phyloP scores from a whole-genome alignment of 2,113 vertebrate genomes.

The Ciconia boyciana region DNA sequence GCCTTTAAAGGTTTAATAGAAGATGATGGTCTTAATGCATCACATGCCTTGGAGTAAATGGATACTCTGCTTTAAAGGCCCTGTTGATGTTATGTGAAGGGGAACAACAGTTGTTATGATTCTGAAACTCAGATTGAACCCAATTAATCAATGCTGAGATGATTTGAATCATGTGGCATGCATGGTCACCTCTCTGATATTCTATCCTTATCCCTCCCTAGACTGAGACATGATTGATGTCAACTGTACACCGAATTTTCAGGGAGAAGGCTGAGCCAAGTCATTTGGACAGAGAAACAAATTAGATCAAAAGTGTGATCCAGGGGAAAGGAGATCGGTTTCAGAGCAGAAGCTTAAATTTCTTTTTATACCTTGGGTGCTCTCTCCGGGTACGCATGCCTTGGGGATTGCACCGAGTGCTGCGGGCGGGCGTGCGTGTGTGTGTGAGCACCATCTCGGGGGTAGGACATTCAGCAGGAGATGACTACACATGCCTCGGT shows the following conservation, averaged over 20 bases:
- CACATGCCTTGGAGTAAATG: slow-evolving; percentile 68
- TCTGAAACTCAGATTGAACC: slow-evolving; percentile 80
- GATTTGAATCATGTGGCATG: slow-evolving; percentile 82
- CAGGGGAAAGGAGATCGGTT: slow-evolving; percentile 78
- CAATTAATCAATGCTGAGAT: slow-evolving; percentile 83
- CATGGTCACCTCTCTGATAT: slow-evolving; percentile 83
- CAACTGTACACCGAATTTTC: slow-evolving; percentile 70
- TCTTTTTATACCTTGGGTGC: slow-evolving; percentile 34
- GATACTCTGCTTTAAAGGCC: slow-evolving; percentile 77
- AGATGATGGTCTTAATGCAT: slow-evolving; percentile 69
- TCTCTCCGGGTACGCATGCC: neutral
- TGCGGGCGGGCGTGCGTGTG: neutral
- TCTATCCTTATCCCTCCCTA: slow-evolving; percentile 71
- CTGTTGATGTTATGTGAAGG: slow-evolving; percentile 72
- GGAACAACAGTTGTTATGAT: slow-evolving; percentile 81
- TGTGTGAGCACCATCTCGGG: neutral
- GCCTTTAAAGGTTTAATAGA: slow-evolving; percentile 73
- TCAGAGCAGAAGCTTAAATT: slow-evolving; percentile 80
- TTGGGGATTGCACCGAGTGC: neutral
- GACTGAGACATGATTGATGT: slow-evolving; percentile 78
- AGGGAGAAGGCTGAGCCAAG: slow-evolving; percentile 63
- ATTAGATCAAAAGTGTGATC: slow-evolving; percentile 81
- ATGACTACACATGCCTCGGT: neutral
- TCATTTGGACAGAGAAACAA: slow-evolving; percentile 82
- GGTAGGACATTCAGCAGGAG: neutral